These are phyloP conservation scores for Paracentrotus lividus DNA, from an alignment of 53 echinoderm and acorn worm genomes.

Conservation along the genomic window DNA sequence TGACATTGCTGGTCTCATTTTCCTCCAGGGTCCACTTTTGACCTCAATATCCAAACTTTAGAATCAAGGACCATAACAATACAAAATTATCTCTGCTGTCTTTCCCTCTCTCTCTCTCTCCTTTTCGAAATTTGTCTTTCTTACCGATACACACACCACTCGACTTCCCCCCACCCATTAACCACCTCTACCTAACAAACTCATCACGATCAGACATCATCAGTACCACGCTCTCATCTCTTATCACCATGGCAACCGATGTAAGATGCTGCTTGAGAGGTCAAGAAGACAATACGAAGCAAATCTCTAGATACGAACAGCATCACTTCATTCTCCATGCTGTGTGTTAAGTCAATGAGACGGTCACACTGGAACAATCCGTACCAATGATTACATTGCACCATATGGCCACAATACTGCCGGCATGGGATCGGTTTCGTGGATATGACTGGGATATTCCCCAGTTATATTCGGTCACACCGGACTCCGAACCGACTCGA, in stretches of 20 bases:
- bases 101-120: background rate
- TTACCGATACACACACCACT: background rate
- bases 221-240: background rate
- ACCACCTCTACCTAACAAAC: background rate
- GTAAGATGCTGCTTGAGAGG: background rate
- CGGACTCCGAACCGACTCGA: too few species aligned
- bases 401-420: too few species aligned
- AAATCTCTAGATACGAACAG: background rate
- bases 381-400: too few species aligned
- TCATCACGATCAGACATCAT: background rate
- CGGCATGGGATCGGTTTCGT: too few species aligned
- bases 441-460: too few species aligned
- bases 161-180: background rate
- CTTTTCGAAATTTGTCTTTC: background rate
- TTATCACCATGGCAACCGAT: background rate
- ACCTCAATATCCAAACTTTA: background rate
- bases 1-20: background rate
- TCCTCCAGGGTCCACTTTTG: too few species aligned
- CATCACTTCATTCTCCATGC: background rate
- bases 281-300: background rate
- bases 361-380: too few species aligned
- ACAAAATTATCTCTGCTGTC: too few species aligned
- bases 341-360: background rate
- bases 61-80: too few species aligned
- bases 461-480: too few species aligned